A percentile compares a stretch with the other conserved stretches of the same genome.
Conservation (phyloP, 2,888 invertebrate genomes). For the Acanthosoma haemorrhoidale region DNA sequence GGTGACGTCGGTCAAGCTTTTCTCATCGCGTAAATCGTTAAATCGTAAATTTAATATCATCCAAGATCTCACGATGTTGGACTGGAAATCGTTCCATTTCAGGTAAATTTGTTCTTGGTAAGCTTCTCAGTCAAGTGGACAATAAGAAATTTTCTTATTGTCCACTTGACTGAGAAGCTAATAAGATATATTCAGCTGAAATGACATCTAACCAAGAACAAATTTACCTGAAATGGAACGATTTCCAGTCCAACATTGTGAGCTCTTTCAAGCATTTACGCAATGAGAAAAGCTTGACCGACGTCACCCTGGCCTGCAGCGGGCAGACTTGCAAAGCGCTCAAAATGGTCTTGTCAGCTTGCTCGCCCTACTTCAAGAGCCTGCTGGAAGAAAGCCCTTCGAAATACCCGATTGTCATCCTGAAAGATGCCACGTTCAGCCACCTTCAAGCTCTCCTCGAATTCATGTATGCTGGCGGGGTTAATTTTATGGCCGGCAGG, state of each 20-base stretch:
- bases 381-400: conserved; percentile 78
- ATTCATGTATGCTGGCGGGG: too few relatives aligned
- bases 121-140: too few relatives aligned
- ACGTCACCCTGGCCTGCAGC: conserved; percentile 89
- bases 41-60: conserved; percentile 59
- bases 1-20: conserved; percentile 92
- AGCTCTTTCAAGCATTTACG: conserved; percentile 80
- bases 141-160: too few relatives aligned
- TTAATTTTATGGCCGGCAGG: too few relatives aligned
- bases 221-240: conserved; percentile 95
- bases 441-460: too few relatives aligned
- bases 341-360: conserved; percentile 92
- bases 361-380: conserved; percentile 93
- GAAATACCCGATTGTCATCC: too few relatives aligned
- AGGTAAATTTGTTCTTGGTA: conserved; percentile 91
- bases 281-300: conserved; percentile 91
- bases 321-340: conserved; percentile 96
- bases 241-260: conserved; percentile 67
- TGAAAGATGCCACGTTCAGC: too few relatives aligned
- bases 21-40: conserved; percentile 84
- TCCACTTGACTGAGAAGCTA: too few relatives aligned
- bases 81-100: conserved; percentile 96
- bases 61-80: conserved; percentile 82
- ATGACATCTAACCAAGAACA: conserved; percentile 73
- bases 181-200: too few relatives aligned